phyloP scores from a whole-genome alignment of 2,113 vertebrate genomes.

The Tupaia chinensis region DNA sequence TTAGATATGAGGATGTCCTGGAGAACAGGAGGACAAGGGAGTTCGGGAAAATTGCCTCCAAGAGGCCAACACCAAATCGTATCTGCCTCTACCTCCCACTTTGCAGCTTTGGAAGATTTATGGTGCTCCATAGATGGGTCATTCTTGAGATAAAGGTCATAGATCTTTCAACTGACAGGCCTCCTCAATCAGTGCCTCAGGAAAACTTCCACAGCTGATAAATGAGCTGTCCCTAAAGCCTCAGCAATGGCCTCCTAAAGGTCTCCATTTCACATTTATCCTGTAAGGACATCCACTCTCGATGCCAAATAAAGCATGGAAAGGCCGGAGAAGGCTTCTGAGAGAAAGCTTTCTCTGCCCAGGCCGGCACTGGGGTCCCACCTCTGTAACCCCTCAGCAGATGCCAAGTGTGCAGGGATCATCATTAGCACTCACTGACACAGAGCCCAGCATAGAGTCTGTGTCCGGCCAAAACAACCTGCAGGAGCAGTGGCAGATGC shows the following conservation, averaged over 20 bases:
- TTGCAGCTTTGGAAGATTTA: constrained; percentile 59
- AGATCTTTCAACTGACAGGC: constrained; percentile 59
- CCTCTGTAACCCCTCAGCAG: neutral
- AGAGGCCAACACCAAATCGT: constrained; percentile 28
- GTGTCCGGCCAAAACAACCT: neutral
- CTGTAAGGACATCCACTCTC: neutral
- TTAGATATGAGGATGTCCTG: neutral
- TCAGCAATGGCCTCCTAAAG: constrained; percentile 35
- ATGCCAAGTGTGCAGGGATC: neutral
- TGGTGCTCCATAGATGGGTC: constrained; percentile 34
- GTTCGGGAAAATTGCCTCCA: constrained; percentile 40
- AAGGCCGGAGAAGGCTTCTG: neutral
- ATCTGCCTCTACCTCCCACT: neutral
- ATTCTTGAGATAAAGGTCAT: constrained; percentile 69
- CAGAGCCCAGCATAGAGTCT: neutral
- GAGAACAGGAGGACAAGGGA: neutral
- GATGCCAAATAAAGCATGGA: neutral
- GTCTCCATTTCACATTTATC: constrained; percentile 61
- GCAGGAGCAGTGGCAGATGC: neutral
- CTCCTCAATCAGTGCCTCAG: constrained; percentile 70
- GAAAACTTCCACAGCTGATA: constrained; percentile 57
- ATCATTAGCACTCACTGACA: neutral
- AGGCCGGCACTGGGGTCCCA: neutral
- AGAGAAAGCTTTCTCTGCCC: neutral
- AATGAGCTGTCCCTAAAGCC: constrained; percentile 60